phyloP scores from a whole-genome alignment of 2,888 invertebrate genomes.

The Rugalucina vietnamica region DNA sequence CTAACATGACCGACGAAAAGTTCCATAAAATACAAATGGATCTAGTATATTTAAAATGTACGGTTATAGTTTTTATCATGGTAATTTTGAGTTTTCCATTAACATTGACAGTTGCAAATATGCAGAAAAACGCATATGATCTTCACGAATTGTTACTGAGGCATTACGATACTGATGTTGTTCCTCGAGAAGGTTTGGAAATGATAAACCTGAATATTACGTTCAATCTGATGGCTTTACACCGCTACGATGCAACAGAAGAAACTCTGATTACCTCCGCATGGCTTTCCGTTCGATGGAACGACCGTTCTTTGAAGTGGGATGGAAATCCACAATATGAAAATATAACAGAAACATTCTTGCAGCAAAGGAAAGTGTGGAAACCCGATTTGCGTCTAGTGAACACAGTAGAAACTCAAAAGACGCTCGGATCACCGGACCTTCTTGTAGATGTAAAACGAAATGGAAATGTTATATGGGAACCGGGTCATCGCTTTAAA shows the following conservation, averaged over 20 bases:
- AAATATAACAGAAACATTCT: background rate
- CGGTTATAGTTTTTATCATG: too few relatives aligned
- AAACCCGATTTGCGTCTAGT: background rate
- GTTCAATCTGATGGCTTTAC: background rate
- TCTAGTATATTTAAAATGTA: too few relatives aligned
- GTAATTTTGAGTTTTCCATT: too few relatives aligned
- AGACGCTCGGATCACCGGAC: background rate
- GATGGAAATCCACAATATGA: background rate
- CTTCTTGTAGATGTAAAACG: background rate
- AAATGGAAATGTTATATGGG: background rate
- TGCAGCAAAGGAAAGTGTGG: background rate
- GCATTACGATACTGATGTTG: background rate
- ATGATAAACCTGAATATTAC: background rate
- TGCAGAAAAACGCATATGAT: too few relatives aligned
- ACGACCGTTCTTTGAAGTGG: background rate
- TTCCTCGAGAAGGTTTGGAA: background rate
- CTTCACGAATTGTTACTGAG: background rate
- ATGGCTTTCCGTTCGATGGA: background rate
- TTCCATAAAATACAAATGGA: too few relatives aligned
- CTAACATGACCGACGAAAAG: too few relatives aligned
- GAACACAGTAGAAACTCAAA: background rate
- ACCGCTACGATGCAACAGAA: background rate
- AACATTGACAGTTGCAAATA: too few relatives aligned
- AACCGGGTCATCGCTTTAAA: background rate
- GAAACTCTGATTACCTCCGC: background rate